Percentiles rank a stretch among this genome's conserved stretches.
These are phyloP conservation scores for Callorhinus ursinus DNA, from an alignment of 2,113 vertebrate genomes.

Conservation along the genomic window DNA sequence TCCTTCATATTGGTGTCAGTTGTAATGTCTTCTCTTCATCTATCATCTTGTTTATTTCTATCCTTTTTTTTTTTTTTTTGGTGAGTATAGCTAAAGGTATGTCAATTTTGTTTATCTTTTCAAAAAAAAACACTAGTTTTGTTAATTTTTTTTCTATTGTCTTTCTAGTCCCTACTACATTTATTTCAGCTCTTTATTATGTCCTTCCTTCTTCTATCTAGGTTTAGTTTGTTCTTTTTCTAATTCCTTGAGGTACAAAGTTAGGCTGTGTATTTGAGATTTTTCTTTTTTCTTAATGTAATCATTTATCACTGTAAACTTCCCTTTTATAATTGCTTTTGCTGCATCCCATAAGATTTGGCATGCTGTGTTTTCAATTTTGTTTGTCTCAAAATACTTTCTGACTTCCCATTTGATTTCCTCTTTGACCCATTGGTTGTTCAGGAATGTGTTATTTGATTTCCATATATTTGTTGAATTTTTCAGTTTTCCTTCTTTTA, in stretches of 20 bases:
- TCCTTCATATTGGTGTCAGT: background rate
- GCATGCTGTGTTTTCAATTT: background rate
- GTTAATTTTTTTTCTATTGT: background rate
- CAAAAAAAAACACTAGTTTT: background rate
- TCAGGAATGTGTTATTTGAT: background rate
- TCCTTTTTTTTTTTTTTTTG: background rate
- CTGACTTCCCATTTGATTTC: background rate
- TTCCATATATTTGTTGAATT: background rate
- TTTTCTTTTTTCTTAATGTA: background rate
- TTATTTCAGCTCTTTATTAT: background rate
- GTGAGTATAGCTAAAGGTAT: background rate
- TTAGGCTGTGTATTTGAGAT: background rate
- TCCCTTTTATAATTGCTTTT: background rate
- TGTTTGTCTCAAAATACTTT: background rate
- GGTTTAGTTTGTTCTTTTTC: background rate
- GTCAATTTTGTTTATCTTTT: background rate
- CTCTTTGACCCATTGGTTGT: background rate
- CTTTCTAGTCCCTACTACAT: background rate
- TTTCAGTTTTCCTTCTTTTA: background rate
- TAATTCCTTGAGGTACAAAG: background rate
- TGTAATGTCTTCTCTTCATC: background rate
- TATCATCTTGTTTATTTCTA: background rate
- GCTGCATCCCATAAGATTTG: background rate
- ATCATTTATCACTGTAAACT: background rate
- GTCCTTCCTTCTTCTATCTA: background rate